Percentiles rank a stretch among this genome's conserved stretches.
Conservation (phyloP, 2,113 vertebrate species). For the Colius striatus region DNA sequence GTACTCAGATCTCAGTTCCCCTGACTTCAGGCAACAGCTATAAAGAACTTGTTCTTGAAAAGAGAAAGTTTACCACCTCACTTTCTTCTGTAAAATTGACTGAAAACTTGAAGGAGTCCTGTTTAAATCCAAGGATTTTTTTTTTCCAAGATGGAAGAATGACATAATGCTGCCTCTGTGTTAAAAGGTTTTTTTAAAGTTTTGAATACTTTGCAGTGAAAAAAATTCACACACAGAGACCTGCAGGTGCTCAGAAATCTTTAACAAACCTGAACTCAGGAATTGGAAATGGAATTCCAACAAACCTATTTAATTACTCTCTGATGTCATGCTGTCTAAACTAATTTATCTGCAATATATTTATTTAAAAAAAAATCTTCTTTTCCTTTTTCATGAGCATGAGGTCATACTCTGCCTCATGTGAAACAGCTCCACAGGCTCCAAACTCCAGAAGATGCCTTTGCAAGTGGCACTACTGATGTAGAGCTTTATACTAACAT, state of each 20-base stretch:
- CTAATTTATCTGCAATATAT: conserved; percentile 93
- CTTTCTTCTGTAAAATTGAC: conserved; percentile 86
- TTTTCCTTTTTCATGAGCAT: conserved; percentile 85
- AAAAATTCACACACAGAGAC: conserved; percentile 91
- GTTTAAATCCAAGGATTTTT: conserved; percentile 89
- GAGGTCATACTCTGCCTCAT: conserved; percentile 82
- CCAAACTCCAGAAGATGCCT: conserved; percentile 78
- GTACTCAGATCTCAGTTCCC: conserved; percentile 69
- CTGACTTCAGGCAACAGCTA: conserved; percentile 80
- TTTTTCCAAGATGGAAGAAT: conserved; percentile 93
- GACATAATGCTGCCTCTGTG: conserved; percentile 93
- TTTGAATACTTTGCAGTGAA: conserved; percentile 97
- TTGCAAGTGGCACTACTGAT: conserved; percentile 71
- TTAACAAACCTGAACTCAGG: conserved; percentile 92
- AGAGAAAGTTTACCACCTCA: conserved; percentile 82
- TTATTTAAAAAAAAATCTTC: conserved; percentile 86
- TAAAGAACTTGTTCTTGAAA: conserved; percentile 83
- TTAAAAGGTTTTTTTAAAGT: conserved; percentile 83
- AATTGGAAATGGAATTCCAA: conserved; percentile 94
- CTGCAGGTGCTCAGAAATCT: conserved; percentile 94
- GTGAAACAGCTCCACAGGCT: conserved; percentile 74
- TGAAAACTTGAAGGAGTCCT: conserved; percentile 87
- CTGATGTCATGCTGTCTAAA: conserved; percentile 97
- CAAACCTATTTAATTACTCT: conserved; percentile 92
- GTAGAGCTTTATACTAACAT: too few relatives aligned